Evolutionary conservation across 2,888 invertebrate genomes (phyloP).

Genomic region (Scaptomyza flava): DNA sequence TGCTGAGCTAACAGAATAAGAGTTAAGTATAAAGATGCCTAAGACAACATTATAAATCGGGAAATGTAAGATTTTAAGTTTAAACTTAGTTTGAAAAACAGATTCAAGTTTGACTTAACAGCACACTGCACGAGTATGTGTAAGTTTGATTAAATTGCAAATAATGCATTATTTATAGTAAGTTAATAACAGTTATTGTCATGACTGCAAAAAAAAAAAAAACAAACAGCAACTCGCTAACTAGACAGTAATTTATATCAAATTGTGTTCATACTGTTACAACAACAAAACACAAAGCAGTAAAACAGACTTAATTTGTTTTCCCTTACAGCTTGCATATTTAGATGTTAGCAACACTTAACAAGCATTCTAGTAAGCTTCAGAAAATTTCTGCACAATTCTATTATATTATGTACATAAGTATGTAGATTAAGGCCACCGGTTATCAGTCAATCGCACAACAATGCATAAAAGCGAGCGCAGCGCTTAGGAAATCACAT

Average conservation of each 20-base stretch:
- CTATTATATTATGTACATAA: neutral
- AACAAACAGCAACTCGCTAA: neutral
- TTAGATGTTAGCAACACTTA: neutral
- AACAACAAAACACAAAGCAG: neutral
- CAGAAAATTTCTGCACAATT: neutral
- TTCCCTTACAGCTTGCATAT: neutral
- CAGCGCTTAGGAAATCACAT: slow-evolving; percentile 9
- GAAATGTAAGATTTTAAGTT: neutral
- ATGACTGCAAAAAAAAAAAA: neutral
- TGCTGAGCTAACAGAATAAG: neutral
- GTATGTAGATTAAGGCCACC: slow-evolving; percentile 8
- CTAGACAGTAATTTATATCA: neutral
- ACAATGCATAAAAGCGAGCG: slow-evolving; percentile 25
- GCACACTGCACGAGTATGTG: neutral
- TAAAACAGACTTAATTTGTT: neutral
- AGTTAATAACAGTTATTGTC: neutral
- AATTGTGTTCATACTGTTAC: neutral
- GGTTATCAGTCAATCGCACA: slow-evolving; percentile 46
- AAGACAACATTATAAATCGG: no score
- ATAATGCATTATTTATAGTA: neutral
- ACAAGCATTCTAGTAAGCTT: neutral
- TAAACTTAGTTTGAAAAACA: neutral
- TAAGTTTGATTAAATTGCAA: neutral
- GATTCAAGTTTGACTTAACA: neutral
- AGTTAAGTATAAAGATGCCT: neutral